phyloP scores from a whole-genome alignment of 2,888 invertebrate species.

The Drosophila rubida region DNA sequence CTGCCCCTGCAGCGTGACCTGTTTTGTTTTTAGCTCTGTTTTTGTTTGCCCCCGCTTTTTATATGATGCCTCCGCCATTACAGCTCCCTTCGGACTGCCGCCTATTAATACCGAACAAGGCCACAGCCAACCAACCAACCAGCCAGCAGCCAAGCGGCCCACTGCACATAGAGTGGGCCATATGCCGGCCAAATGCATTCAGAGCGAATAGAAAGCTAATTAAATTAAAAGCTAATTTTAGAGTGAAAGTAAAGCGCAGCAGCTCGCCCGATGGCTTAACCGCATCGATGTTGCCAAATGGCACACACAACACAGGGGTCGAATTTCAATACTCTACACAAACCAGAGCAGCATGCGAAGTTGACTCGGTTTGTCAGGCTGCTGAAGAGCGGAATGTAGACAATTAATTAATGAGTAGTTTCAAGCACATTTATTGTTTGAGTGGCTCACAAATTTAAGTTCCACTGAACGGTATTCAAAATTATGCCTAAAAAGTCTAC shows the following conservation, averaged over 20 bases:
- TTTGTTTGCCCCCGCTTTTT: constrained; percentile 5
- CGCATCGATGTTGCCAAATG: constrained; percentile 19
- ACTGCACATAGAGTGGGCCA: constrained; percentile 3
- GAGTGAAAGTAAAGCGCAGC: constrained; percentile 60
- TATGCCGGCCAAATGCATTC: constrained; percentile 60
- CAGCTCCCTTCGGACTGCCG: constrained; percentile 9
- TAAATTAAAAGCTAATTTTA: constrained; percentile 75
- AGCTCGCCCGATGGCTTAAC: constrained; percentile 17
- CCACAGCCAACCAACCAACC: constrained; percentile 25
- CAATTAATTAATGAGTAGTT: too few relatives aligned
- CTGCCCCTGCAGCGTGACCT: constrained; percentile 20
- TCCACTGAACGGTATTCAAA: too few relatives aligned
- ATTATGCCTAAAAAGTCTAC: too few relatives aligned
- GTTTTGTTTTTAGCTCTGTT: constrained; percentile 43
- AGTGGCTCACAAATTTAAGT: too few relatives aligned
- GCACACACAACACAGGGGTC: neutral
- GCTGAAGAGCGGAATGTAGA: neutral
- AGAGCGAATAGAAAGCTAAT: constrained; percentile 73
- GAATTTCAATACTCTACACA: constrained; percentile 5
- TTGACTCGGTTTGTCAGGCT: neutral
- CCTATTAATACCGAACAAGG: constrained; percentile 41
- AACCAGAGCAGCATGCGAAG: neutral
- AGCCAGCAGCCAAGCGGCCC: constrained; percentile 16
- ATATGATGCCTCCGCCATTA: neutral
- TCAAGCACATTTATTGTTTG: too few relatives aligned